Evolutionary conservation across 2,888 invertebrate species (phyloP).

Genomic region (Ochlodes sylvanus): DNA sequence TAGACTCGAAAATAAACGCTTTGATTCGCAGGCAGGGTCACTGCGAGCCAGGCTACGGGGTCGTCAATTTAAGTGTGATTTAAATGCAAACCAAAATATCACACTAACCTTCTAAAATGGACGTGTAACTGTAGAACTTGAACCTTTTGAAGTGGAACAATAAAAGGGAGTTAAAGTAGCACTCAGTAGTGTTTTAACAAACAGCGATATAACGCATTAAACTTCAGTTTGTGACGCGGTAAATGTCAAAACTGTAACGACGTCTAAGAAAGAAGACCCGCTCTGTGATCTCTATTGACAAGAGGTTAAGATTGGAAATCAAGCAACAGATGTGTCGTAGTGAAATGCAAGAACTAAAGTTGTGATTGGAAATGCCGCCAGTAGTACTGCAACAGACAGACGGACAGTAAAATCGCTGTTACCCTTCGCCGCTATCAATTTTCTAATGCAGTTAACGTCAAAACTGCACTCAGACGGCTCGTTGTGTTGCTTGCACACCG

Average conservation of each 20-base stretch:
- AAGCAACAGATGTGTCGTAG: not conserved
- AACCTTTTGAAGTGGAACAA: constrained; percentile 33
- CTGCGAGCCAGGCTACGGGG: too few relatives aligned
- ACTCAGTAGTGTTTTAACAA: constrained; percentile 36
- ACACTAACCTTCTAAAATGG: constrained; percentile 15
- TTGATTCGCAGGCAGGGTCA: too few relatives aligned
- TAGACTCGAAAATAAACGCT: too few relatives aligned
- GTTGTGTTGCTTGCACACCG: constrained; percentile 45
- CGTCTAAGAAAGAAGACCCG: constrained; percentile 12
- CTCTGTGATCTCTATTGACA: constrained; percentile 7
- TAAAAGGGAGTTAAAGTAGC: constrained; percentile 35
- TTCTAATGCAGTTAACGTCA: constrained; percentile 66
- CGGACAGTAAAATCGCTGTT: constrained; percentile 58
- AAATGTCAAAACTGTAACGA: constrained; percentile 52
- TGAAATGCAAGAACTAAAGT: constrained; percentile 24
- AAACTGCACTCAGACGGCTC: constrained; percentile 49
- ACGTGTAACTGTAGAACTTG: constrained; percentile 8
- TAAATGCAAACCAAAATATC: not conserved
- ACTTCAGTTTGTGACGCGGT: constrained; percentile 35
- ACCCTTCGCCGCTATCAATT: constrained; percentile 64
- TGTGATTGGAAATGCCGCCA: constrained; percentile 50
- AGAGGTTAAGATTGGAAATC: constrained; percentile 17
- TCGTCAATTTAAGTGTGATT: too few relatives aligned
- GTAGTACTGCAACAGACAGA: constrained; percentile 40
- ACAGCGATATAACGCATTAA: constrained; percentile 35